phyloP scores from a whole-genome alignment of 2,888 invertebrate genomes.

The Tenthredo amoena region DNA sequence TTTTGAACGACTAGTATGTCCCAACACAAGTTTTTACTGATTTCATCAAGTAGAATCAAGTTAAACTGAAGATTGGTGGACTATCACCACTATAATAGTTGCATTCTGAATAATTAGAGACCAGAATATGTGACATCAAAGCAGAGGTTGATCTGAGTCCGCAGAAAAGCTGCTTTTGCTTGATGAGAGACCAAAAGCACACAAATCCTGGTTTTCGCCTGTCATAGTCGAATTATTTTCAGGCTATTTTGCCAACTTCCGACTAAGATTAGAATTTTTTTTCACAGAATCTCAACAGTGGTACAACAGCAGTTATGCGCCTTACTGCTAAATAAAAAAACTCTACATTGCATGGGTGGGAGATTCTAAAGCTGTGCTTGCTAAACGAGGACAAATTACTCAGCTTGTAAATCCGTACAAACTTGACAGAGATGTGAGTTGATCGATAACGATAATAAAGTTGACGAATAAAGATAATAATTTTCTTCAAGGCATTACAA shows the following conservation, averaged over 20 bases:
- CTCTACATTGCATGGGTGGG: conserved; percentile 95
- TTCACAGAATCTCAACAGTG: conserved; percentile 83
- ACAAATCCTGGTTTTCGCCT: conserved; percentile 27
- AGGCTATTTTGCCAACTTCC: neutral
- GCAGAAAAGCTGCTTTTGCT: neutral
- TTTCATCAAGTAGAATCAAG: neutral
- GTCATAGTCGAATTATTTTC: conserved; percentile 6
- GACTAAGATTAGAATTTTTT: conserved; percentile 40
- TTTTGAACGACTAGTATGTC: neutral
- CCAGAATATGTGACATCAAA: neutral
- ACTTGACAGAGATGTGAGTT: conserved; percentile 86
- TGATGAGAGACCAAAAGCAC: neutral
- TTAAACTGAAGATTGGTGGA: neutral
- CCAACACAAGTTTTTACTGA: neutral
- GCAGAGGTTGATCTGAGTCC: neutral
- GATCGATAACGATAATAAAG: neutral
- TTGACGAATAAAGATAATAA: neutral
- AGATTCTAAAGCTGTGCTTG: conserved; percentile 94
- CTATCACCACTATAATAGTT: neutral
- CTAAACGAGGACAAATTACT: conserved; percentile 85
- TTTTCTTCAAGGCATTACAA: neutral
- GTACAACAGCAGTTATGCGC: conserved; percentile 95
- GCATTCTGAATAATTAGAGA: neutral
- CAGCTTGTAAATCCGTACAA: conserved; percentile 93
- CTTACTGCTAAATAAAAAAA: conserved; percentile 83